Conservation (phyloP, 1,140 invertebrate genomes). For the Apis cerana region DNA sequence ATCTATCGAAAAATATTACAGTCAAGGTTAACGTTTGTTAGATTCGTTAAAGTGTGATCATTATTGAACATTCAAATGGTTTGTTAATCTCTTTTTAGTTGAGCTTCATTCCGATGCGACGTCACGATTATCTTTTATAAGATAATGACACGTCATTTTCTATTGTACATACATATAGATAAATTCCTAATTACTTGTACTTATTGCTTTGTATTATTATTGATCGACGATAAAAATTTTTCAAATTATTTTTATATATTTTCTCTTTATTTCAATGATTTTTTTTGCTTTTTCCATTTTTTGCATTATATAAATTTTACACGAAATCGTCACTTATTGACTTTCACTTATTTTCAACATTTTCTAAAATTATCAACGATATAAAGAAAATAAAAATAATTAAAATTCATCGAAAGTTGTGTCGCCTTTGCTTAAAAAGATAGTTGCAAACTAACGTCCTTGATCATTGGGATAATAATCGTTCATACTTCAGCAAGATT, state of each 20-base stretch:
- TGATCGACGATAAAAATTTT: background rate
- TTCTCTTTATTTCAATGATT: background rate
- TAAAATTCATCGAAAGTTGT: background rate
- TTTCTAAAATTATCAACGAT: too few species aligned
- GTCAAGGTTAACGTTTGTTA: slow-evolving; percentile 4
- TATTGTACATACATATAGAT: too few species aligned
- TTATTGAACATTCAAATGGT: slow-evolving; percentile 15
- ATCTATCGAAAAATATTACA: slow-evolving; percentile 22
- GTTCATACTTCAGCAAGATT: background rate
- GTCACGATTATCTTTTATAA: background rate
- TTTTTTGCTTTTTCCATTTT: too few species aligned
- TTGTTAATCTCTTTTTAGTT: background rate
- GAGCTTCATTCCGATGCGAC: background rate
- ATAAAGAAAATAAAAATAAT: too few species aligned
- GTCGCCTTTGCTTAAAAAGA: background rate
- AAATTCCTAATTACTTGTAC: too few species aligned
- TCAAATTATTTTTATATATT: background rate
- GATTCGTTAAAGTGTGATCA: slow-evolving; percentile 1
- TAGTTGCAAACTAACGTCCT: background rate
- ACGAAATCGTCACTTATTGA: too few species aligned
- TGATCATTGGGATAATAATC: background rate
- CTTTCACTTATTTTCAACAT: too few species aligned
- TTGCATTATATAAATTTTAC: too few species aligned
- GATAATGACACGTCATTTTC: background rate
- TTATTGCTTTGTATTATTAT: too few species aligned